phyloP scores from a whole-genome alignment of 2,113 vertebrate genomes.

The Amphiprion percula region DNA sequence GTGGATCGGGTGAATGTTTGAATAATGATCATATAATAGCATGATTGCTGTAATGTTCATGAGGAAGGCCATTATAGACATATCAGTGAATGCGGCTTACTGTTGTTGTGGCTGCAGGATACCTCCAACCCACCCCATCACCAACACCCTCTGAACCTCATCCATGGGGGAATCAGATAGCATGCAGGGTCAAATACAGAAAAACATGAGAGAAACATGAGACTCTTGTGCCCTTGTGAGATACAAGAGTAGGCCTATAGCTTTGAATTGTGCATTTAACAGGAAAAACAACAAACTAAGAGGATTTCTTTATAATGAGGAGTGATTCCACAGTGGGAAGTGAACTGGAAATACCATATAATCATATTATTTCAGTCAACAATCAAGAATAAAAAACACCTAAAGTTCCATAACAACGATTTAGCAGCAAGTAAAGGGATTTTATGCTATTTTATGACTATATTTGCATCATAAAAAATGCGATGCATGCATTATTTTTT shows the following conservation, averaged over 20 bases:
- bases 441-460: too few species aligned
- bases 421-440: too few species aligned
- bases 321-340: too few species aligned
- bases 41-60: constrained; percentile 12
- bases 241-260: too few species aligned
- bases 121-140: not conserved
- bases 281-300: too few species aligned
- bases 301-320: too few species aligned
- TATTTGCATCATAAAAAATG: constrained; percentile 9
- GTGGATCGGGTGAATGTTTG: constrained; percentile 26
- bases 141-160: not conserved
- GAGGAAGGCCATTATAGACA: constrained; percentile 38
- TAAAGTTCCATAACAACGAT: not conserved
- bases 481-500: constrained; percentile 6
- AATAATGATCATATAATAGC: constrained; percentile 54
- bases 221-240: too few species aligned
- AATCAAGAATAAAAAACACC: not conserved
- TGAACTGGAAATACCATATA: not conserved
- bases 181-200: constrained; percentile 2
- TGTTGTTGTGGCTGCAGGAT: constrained; percentile 27
- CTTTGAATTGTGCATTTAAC: too few species aligned
- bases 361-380: not conserved
- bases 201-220: not conserved
- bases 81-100: constrained; percentile 40
- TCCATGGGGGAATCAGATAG: constrained; percentile 19